phyloP scores from a whole-genome alignment of 2,113 vertebrate species.

The Salvelinus alpinus region DNA sequence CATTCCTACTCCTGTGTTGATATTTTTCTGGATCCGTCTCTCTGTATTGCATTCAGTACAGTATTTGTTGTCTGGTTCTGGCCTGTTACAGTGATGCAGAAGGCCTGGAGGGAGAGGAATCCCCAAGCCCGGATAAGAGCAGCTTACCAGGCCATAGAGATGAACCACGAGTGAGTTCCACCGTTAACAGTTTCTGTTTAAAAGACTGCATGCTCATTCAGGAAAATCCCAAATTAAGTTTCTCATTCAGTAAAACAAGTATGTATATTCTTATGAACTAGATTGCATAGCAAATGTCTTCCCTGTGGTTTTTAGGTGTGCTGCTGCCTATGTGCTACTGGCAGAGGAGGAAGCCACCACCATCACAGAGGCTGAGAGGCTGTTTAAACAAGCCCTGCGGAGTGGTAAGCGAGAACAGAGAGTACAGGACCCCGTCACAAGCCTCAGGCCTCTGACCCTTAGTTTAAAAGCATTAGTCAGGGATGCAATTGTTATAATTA shows the following conservation, averaged over 20 bases:
- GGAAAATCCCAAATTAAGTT: too few species aligned
- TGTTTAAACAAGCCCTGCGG: slow-evolving; percentile 94
- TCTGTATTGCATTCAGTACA: too few species aligned
- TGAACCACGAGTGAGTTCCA: slow-evolving; percentile 93
- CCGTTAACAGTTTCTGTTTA: background rate
- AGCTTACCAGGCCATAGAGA: slow-evolving; percentile 92
- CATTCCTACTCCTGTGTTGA: background rate
- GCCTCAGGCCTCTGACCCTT: background rate
- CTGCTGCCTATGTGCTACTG: slow-evolving; percentile 92
- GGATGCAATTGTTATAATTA: too few species aligned
- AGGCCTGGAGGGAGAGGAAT: slow-evolving; percentile 96
- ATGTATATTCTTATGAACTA: background rate
- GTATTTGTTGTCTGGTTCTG: too few species aligned
- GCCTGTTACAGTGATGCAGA: slow-evolving; percentile 89
- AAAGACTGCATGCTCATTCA: background rate
- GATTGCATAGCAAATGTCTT: background rate
- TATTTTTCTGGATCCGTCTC: too few species aligned
- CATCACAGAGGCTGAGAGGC: slow-evolving; percentile 93
- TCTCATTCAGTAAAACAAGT: too few species aligned
- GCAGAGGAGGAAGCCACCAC: slow-evolving; percentile 98
- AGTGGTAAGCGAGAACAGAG: slow-evolving; percentile 77
- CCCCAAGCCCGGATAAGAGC: slow-evolving; percentile 95
- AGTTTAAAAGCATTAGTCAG: too few species aligned
- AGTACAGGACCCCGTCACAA: too few species aligned
- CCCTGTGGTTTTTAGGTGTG: slow-evolving; percentile 79